These are phyloP conservation scores for Agrochola litura DNA, from an alignment of 2,888 invertebrate species.

Conservation along the genomic window DNA sequence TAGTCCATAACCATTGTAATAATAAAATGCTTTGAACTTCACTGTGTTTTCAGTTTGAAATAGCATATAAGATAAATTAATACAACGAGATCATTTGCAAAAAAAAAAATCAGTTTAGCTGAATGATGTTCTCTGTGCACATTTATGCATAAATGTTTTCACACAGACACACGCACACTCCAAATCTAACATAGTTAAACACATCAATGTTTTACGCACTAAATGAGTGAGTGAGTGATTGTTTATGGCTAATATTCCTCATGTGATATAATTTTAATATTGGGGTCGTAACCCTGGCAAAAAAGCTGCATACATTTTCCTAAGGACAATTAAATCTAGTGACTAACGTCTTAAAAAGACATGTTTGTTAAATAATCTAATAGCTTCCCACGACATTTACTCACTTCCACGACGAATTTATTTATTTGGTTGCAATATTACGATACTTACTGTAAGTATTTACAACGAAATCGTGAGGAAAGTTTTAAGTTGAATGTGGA, in stretches of 20 bases:
- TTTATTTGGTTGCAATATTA: background rate
- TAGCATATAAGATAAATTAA: background rate
- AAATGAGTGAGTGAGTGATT: background rate
- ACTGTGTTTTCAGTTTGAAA: slow-evolving; percentile 3
- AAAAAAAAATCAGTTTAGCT: background rate
- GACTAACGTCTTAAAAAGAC: background rate
- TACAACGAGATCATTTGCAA: background rate
- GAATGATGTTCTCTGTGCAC: background rate
- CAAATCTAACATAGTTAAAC: background rate
- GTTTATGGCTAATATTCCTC: no score
- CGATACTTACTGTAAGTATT: background rate
- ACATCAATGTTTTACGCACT: background rate
- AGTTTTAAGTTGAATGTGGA: background rate
- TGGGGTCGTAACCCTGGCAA: background rate
- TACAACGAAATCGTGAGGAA: background rate
- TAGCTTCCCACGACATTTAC: background rate
- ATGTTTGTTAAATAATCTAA: background rate
- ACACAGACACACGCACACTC: background rate
- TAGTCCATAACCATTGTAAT: background rate
- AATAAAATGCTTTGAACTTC: background rate
- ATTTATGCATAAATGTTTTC: background rate
- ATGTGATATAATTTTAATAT: background rate
- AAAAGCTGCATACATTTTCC: background rate
- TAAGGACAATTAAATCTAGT: slow-evolving; percentile 1
- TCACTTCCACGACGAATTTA: background rate